Percentiles rank a stretch among this genome's conserved stretches.
Conservation (phyloP, 1,140 invertebrate species). For the Aphis gossypii region DNA sequence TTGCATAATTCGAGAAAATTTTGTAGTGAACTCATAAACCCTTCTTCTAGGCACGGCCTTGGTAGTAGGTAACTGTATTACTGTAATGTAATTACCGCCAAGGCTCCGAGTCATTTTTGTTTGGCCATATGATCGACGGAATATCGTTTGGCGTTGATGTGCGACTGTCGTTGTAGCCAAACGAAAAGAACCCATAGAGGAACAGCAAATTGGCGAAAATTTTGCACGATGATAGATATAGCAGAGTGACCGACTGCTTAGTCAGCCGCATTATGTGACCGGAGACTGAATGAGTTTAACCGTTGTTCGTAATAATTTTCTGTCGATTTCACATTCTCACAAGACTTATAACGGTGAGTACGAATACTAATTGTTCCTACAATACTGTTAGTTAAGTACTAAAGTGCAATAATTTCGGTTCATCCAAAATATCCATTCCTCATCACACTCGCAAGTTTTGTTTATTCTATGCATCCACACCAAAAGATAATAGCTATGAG, state of each 20-base stretch:
- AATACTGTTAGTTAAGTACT: too few species aligned
- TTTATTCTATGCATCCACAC: neutral
- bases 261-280: neutral
- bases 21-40: neutral
- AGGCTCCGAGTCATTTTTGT: neutral
- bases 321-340: neutral
- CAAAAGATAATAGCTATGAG: neutral
- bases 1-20: neutral
- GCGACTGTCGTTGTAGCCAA: slow-evolving; percentile 66
- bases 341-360: neutral
- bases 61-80: neutral
- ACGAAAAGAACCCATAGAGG: slow-evolving; percentile 71
- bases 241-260: neutral
- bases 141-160: slow-evolving; percentile 67
- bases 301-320: neutral
- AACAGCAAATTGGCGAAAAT: slow-evolving; percentile 64
- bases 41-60: neutral
- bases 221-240: neutral
- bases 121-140: slow-evolving; percentile 64
- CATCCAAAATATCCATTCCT: neutral
- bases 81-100: slow-evolving; percentile 42
- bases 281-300: too few species aligned
- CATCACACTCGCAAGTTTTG: neutral
- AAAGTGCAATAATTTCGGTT: neutral
- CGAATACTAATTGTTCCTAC: neutral